phyloP scores from a whole-genome alignment of 2,888 invertebrate genomes.

The Minunthozetes semirufus region DNA sequence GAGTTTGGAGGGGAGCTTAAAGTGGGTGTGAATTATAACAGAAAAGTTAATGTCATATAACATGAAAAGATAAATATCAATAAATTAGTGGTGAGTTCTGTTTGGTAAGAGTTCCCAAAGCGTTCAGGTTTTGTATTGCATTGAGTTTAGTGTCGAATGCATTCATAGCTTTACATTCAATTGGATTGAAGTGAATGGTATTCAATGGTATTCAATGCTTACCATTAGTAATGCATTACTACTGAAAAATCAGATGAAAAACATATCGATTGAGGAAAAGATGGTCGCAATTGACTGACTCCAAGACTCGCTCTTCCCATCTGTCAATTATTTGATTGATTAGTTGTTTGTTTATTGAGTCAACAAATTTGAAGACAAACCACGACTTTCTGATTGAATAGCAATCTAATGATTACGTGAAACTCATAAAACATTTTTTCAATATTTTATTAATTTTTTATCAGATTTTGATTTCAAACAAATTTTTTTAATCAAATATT shows the following conservation, averaged over 20 bases:
- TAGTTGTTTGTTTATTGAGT: neutral
- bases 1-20: neutral
- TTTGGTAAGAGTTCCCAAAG: neutral
- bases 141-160: neutral
- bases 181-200: too few species aligned
- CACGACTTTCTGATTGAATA: neutral
- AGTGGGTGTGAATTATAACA: slow-evolving; percentile 22
- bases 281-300: neutral
- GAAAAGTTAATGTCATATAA: slow-evolving; percentile 4
- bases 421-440: neutral
- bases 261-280: neutral
- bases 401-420: neutral
- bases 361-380: neutral
- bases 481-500: too few species aligned
- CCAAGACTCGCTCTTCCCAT: neutral
- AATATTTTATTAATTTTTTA: too few species aligned
- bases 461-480: too few species aligned
- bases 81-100: neutral
- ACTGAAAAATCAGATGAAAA: too few species aligned
- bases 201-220: too few species aligned
- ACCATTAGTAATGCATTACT: too few species aligned
- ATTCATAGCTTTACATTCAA: too few species aligned
- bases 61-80: neutral
- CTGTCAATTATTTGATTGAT: neutral
- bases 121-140: neutral